Conservation (phyloP, 2,888 invertebrate genomes). For the Plagodis pulveraria region DNA sequence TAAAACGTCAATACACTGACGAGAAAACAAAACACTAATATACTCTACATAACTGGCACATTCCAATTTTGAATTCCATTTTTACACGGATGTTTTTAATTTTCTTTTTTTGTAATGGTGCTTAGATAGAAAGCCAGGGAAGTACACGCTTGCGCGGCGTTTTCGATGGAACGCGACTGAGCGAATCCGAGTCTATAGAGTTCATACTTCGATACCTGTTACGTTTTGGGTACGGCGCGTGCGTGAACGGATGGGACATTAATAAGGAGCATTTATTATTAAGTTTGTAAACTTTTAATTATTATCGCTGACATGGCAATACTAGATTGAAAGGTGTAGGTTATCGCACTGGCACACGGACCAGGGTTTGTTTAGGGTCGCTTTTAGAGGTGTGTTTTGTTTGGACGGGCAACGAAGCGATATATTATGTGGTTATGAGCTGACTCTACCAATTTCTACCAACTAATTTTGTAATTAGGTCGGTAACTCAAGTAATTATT, state of each 20-base stretch:
- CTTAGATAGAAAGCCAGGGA: conserved; percentile 44
- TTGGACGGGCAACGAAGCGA: too few relatives aligned
- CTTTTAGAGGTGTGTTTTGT: too few relatives aligned
- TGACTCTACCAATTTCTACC: too few relatives aligned
- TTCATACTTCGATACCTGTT: conserved; percentile 61
- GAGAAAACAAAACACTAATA: conserved; percentile 13
- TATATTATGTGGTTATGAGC: too few relatives aligned
- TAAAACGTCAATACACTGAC: conserved; percentile 44
- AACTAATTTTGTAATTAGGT: too few relatives aligned
- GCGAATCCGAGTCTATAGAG: conserved; percentile 49
- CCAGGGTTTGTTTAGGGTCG: conserved; percentile 15
- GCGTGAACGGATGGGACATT: conserved; percentile 45
- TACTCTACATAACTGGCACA: conserved; percentile 14
- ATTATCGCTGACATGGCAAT: conserved; percentile 32
- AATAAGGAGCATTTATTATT: conserved; percentile 44
- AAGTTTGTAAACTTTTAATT: conserved; percentile 57
- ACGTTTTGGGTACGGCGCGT: conserved; percentile 60
- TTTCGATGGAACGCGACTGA: conserved; percentile 69
- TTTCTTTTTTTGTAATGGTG: conserved; percentile 42
- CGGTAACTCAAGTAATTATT: too few relatives aligned
- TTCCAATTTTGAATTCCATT: conserved; percentile 31
- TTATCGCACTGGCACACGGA: conserved; percentile 15
- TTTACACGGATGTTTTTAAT: conserved; percentile 50
- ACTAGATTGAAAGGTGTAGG: conserved; percentile 22
- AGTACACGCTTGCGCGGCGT: conserved; percentile 64